Evolutionary conservation across 2,797 vertebrate genomes (phyloP), one percentile per base, ranked within the genome.

Genomic region (Antrozous pallidus): DNA sequence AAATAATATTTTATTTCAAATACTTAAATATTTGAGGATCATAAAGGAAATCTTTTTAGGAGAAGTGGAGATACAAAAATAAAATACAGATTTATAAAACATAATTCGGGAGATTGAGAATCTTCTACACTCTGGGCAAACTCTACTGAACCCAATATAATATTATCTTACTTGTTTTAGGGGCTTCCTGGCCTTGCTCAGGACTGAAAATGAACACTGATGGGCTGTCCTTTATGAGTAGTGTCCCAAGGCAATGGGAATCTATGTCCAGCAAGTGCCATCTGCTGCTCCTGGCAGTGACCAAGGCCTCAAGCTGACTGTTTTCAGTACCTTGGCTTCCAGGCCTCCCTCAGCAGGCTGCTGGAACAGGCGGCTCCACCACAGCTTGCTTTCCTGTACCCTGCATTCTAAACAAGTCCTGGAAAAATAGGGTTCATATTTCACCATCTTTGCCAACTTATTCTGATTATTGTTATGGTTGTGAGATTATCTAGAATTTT

Each of bases 241-340:
- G 20, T 54, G 10, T 28, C 86, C 91, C 61, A 9, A 12, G 73
- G 42, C 75, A 42, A 80, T 0, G 8, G 54, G 77, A 14, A 31
- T 36, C 33, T 54, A 3, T 47, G 71, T 84, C 71, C 84, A 80
- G 80, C 36, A 74, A 40, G n/a, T 78, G 84, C 94, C 96, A 95
- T 95, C 94, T 96, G 97, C 71, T 90, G 12, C 40, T 71, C 69
- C 63, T 87, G 94, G 92, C 94, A 91, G 26, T 73, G 69, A 38
- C n/a, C 56, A 61, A 14, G 36, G 28, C 74, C 45, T 2, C 54
- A 58, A 36, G 38, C 28, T 33, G 84, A 90, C 58, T 69, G 73
- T 61, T 58, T 91, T 87, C 73, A 74, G 33, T 11, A 61, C 31
- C 8, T 33, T 45, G 24, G 49, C 63, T 96, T 38, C 5, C 11